Evolutionary conservation across 53 echinoderm and acorn worm species (phyloP), one percentile per base, ranked within the genome.

Genomic region (Luidia sarsii): DNA sequence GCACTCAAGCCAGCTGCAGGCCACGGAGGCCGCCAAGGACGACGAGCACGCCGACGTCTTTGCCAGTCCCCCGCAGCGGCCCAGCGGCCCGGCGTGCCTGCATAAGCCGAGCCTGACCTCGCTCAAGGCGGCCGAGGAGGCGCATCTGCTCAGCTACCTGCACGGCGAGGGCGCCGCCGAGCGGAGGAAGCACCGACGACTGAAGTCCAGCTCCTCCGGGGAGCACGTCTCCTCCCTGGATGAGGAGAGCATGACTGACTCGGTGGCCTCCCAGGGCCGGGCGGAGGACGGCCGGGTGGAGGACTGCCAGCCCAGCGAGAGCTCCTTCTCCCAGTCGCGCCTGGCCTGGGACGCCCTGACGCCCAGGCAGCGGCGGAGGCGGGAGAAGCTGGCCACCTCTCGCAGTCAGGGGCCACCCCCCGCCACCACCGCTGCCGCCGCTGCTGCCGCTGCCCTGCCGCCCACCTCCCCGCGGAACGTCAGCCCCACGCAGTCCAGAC

Each of bases 271-370:
- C 34, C 89, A 89, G 51, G 80, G 85, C 24, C 64, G 75, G 70
- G 37, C 50, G 39, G 64, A 41, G 39, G 82, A 82, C 39, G 87
- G 72, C 41, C 64, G 75, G 70, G 37, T 60, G 39, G 64, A 41
- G 39, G 82, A 82, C 39, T 82, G 72, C 41, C 72, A 33, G 38
- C 87, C 87, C 13, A 81, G 63, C 24, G 74, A 51, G 35, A 84
- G 84, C 65, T 69, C 67, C 18, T 83, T 83, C 48, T 70, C 59
- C 32, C 81, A 86, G 20, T 87, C 95, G 21, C 71, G 95, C 33
- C 90, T 95, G 6, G 95, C 95, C 0, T 95, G 95, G 95, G 95
- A 95, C 52, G 65, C 86, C 27, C 83, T 95, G 49, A 95, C 95
- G 13, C 95, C 95, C 16, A 48, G 95, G 14, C 95, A 95, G 67